Evolutionary conservation across 2,888 invertebrate species (phyloP).

Genomic region (Phragmatobia fuliginosa): DNA sequence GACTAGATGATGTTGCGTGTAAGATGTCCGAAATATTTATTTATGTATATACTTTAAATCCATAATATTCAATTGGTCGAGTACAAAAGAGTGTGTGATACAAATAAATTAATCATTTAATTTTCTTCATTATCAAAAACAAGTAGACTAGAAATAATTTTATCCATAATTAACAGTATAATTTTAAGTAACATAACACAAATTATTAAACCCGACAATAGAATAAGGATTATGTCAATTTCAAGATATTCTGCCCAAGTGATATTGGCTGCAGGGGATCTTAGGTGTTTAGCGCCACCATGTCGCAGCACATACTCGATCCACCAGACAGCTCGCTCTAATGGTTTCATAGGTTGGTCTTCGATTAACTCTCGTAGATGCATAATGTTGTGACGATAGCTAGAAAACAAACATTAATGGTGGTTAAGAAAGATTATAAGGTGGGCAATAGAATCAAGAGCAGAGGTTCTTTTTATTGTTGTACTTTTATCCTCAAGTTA

Average conservation of each 20-base stretch:
- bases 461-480: too few species aligned
- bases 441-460: too few species aligned
- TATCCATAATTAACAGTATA: neutral
- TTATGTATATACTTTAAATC: too few species aligned
- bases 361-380: constrained; percentile 19
- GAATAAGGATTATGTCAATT: constrained; percentile 17
- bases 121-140: neutral
- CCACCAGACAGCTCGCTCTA: constrained; percentile 61
- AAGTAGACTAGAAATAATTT: neutral
- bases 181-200: neutral
- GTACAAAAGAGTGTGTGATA: neutral
- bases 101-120: neutral
- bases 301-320: constrained; percentile 56
- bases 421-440: neutral
- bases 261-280: constrained; percentile 38
- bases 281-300: constrained; percentile 42
- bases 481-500: too few species aligned
- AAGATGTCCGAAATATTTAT: too few species aligned
- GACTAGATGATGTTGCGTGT: too few species aligned
- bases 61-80: too few species aligned
- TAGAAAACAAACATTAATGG: neutral
- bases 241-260: constrained; percentile 34
- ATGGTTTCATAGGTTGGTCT: constrained; percentile 33
- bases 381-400: constrained; percentile 28
- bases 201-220: constrained; percentile 8